Conservation (phyloP, 2,113 vertebrate species). For the Saccopteryx bilineata region DNA sequence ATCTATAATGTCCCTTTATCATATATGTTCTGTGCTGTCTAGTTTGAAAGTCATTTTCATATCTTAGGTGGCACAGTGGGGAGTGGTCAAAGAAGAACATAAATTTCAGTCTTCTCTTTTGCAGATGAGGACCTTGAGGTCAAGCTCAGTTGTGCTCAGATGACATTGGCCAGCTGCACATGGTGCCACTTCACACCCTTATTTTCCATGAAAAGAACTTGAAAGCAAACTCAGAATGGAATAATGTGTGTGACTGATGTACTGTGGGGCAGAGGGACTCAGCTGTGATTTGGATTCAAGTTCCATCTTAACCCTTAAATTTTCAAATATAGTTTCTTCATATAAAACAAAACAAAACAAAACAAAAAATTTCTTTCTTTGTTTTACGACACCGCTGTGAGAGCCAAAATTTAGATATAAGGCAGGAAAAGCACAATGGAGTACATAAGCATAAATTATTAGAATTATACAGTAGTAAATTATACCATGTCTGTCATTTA, state of each 20-base stretch:
- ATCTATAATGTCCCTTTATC: rapidly evolving
- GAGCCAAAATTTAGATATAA: neutral
- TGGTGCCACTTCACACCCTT: neutral
- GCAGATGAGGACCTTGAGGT: neutral
- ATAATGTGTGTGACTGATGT: neutral
- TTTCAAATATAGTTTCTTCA: neutral
- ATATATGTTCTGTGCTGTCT: neutral
- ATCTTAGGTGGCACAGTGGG: neutral
- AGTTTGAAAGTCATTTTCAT: neutral
- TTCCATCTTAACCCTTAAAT: neutral
- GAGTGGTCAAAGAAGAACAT: neutral
- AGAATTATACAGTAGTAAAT: neutral
- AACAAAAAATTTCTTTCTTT: neutral
- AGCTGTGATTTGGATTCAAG: neutral
- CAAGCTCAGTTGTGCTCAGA: neutral
- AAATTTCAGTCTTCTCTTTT: neutral
- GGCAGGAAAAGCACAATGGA: neutral
- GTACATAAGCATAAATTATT: neutral
- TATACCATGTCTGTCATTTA: neutral
- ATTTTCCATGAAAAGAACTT: neutral
- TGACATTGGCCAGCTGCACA: neutral
- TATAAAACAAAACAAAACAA: neutral
- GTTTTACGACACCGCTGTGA: neutral
- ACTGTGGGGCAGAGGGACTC: neutral
- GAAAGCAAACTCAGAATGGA: neutral